Evolutionary conservation across 1,140 invertebrate species (phyloP).

Genomic region (Oryctes rhinoceros): DNA sequence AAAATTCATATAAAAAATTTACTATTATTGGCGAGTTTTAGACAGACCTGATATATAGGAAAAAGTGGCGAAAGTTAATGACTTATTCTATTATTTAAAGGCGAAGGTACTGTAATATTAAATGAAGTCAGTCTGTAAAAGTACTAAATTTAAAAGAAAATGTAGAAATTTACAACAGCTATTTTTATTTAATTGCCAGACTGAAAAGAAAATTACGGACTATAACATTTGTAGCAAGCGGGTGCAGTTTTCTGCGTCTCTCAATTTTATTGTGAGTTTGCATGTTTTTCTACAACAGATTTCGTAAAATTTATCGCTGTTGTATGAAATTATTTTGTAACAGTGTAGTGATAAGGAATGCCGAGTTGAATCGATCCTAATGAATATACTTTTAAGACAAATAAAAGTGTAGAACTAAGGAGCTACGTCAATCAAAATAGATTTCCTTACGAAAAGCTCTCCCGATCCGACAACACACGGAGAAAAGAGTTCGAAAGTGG

Average conservation of each 20-base stretch:
- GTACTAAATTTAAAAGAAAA: background rate
- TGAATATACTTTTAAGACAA: background rate
- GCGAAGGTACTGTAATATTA: no score
- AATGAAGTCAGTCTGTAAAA: no score
- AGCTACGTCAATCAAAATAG: background rate
- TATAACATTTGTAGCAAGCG: conserved; percentile 6
- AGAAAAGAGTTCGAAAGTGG: background rate
- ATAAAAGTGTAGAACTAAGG: background rate
- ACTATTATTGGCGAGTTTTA: no score
- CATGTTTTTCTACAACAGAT: background rate
- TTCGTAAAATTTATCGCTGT: background rate
- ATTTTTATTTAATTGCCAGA: conserved; percentile 10
- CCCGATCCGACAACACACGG: background rate
- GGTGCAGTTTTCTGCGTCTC: background rate
- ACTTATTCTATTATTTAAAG: no score
- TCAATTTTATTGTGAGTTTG: conserved; percentile 1
- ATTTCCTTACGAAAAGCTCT: background rate
- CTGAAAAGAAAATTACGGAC: background rate
- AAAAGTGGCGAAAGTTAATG: no score
- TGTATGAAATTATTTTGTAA: conserved; percentile 6
- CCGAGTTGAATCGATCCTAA: no score
- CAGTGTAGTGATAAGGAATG: background rate
- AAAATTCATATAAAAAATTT: no score
- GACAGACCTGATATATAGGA: no score
- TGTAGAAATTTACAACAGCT: background rate